Evolutionary conservation across 2,113 vertebrate species (phyloP).

Genomic region (Microcebus ravelobensis): DNA sequence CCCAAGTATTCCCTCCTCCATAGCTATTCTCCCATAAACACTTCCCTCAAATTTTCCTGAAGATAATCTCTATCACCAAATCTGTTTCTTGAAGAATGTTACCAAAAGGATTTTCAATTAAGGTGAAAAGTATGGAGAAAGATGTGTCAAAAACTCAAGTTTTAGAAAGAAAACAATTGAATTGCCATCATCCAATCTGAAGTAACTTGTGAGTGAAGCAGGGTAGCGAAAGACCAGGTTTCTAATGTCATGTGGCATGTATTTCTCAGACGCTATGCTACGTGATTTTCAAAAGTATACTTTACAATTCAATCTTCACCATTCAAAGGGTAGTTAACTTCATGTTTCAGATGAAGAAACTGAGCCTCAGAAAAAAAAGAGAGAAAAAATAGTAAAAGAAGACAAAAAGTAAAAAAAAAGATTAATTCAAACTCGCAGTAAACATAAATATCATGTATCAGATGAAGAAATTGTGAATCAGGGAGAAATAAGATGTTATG

Average conservation of each 20-base stretch:
- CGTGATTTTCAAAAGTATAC: background rate
- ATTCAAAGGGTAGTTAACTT: background rate
- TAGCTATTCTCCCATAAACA: background rate
- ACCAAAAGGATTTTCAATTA: background rate
- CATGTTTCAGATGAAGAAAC: slow-evolving; percentile 7
- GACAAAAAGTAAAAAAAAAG: background rate
- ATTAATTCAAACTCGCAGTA: background rate
- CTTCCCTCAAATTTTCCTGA: background rate
- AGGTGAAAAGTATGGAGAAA: background rate
- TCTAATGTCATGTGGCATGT: background rate
- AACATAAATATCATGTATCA: background rate
- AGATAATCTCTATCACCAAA: background rate
- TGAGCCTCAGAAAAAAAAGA: background rate
- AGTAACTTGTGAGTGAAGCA: background rate
- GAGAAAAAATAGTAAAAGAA: background rate
- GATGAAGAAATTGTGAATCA: background rate
- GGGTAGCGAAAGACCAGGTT: background rate
- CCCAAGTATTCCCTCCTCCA: background rate
- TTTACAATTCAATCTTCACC: background rate
- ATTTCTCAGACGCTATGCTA: background rate
- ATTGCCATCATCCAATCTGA: background rate
- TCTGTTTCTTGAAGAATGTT: background rate
- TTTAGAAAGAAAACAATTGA: background rate
- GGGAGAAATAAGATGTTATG: background rate
- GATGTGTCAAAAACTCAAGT: background rate